Base-by-base conservation (phyloP, 2,797 vertebrate genomes). In the Picus viridis region DNA sequence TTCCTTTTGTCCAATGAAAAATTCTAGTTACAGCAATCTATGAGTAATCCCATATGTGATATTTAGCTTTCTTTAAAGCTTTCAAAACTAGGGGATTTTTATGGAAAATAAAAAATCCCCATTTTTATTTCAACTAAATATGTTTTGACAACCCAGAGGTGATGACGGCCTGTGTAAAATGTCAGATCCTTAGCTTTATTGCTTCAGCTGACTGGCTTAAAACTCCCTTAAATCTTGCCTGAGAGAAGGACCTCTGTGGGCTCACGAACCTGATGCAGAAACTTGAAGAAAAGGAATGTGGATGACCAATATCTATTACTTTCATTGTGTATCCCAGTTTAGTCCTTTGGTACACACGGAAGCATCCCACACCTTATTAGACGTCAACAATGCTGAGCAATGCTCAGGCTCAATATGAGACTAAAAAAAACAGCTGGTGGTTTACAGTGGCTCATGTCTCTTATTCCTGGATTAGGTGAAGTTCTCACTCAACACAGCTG, bases 261-360 rank as follows among this genome's bases (percentile, higher is more conserved):
- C 16, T 34, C 53, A 30, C 5, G 45, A 29, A 34, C 8, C 39
- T 39, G 18, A 30, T 30, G 65, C 23, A 64, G 64, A 67, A 89
- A 83, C 6, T 26, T 36, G 54, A 80, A 49, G 45, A 43, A 74
- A 4, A 76, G 14, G 10, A 36, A 12, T 5, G 2, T 0, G 20
- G 16, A 16, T 67, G 27, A 20, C 0, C 0, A 67, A 63, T 61
- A 73, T 49, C 45, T 12, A 0, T 20, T 67, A 9, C 5, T 76
- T 89, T 63, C 70, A 24, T 16, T 32, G 24, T 51, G 9, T 32
- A 0, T 71, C 9, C 12, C 43, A 24, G 29, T 9, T 1, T 13
- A 16, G 7, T 69, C 56, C 58, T 80, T 69, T 30, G 11, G 14
- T 43, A 32, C 6, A 1, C 16, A 6, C 7, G 2, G 7, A 32